Conservation (phyloP, 2,797 vertebrate species). For the Bradypodion pumilum region DNA sequence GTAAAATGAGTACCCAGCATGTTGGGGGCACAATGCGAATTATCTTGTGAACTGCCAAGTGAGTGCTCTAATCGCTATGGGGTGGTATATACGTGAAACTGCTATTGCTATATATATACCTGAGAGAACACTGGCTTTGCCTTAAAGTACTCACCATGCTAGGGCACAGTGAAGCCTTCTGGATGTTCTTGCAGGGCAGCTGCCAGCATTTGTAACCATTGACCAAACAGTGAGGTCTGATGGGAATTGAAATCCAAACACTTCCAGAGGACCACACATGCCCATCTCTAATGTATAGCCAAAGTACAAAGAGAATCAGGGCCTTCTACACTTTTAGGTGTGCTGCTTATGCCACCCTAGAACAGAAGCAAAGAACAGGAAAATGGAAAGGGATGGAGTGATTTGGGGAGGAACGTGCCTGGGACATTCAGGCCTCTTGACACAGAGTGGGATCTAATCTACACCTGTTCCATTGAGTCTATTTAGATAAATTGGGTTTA, state of each 20-base stretch:
- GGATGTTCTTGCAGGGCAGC: no score
- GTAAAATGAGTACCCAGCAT: no score
- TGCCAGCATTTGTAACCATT: no score
- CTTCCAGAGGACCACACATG: no score
- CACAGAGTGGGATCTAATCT: neutral
- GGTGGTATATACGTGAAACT: no score
- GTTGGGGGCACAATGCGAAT: no score
- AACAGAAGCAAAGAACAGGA: neutral
- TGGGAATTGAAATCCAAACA: no score
- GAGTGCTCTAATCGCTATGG: no score
- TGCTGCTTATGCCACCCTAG: neutral
- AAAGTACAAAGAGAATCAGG: neutral
- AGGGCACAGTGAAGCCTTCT: no score
- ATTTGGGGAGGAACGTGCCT: neutral
- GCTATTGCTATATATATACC: neutral
- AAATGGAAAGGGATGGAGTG: neutral
- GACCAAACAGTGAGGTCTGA: no score
- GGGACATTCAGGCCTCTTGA: neutral
- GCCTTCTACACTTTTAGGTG: neutral
- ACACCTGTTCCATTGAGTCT: neutral
- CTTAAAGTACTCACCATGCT: neutral
- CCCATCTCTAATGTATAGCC: neutral
- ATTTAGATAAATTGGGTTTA: no score
- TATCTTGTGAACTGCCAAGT: no score
- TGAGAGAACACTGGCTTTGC: neutral